Percentiles rank a stretch among this genome's conserved stretches.
Conservation (phyloP, 2,888 invertebrate genomes). For the Phortica okadai region DNA sequence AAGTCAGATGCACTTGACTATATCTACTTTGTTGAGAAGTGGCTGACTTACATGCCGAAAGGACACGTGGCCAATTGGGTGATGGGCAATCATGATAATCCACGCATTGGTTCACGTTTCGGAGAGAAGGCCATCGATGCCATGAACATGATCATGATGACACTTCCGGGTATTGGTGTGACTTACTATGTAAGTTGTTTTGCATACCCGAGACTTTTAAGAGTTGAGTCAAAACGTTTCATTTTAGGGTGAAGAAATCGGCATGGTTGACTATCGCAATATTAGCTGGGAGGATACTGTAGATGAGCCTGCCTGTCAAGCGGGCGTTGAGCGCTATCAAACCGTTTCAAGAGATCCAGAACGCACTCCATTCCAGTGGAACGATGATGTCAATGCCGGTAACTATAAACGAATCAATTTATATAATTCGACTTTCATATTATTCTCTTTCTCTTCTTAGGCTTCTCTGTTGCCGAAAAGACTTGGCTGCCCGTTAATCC, state of each 20-base stretch:
- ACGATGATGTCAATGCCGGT: slow-evolving; percentile 73
- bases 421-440: no score
- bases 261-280: slow-evolving; percentile 80
- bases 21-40: slow-evolving; percentile 79
- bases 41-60: slow-evolving; percentile 80
- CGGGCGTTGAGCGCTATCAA: slow-evolving; percentile 80
- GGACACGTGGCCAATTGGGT: slow-evolving; percentile 84
- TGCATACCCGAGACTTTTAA: neutral
- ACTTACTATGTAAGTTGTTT: slow-evolving; percentile 83
- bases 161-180: slow-evolving; percentile 88
- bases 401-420: neutral
- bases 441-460: slow-evolving; percentile 47
- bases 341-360: slow-evolving; percentile 82
- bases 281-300: slow-evolving; percentile 76
- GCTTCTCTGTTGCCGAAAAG: slow-evolving; percentile 78
- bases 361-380: slow-evolving; percentile 89
- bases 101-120: slow-evolving; percentile 79
- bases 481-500: slow-evolving; percentile 84
- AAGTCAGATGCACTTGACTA: slow-evolving; percentile 79
- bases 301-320: slow-evolving; percentile 79
- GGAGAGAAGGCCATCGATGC: slow-evolving; percentile 83
- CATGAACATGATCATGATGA: slow-evolving; percentile 87
- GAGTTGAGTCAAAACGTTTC: slow-evolving; percentile 47
- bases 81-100: slow-evolving; percentile 86
- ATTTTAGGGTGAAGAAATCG: slow-evolving; percentile 83